Percentiles rank a stretch among this genome's conserved stretches.
Evolutionary conservation across 2,113 vertebrate species (phyloP).

Genomic region (Turdus rufiventris): DNA sequence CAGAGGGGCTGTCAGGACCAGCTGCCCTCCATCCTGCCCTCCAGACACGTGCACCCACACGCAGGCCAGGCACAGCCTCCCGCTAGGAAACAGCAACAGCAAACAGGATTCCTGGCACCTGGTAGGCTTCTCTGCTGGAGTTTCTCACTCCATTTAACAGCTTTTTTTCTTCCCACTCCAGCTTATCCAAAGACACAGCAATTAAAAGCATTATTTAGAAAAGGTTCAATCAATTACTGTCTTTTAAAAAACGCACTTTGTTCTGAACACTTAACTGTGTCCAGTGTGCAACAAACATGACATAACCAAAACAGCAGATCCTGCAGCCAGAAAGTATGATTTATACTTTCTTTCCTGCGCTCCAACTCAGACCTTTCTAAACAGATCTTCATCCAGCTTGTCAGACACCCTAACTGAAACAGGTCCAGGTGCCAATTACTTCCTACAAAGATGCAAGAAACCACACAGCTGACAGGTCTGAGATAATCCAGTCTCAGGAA

Average conservation of each 20-base stretch:
- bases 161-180: background rate
- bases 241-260: background rate
- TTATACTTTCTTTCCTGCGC: background rate
- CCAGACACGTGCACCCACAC: accelerated
- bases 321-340: background rate
- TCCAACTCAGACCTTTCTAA: background rate
- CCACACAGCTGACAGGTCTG: background rate
- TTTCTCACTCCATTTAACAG: background rate
- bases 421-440: background rate
- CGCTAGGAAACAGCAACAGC: background rate
- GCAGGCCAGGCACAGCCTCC: background rate
- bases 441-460: background rate
- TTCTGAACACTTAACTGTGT: background rate
- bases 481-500: background rate
- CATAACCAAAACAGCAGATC: background rate
- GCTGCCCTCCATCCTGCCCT: background rate
- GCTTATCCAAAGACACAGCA: background rate
- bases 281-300: background rate
- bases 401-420: background rate
- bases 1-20: background rate
- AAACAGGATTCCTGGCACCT: background rate
- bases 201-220: background rate
- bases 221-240: background rate
- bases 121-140: background rate
- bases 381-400: background rate